Conservation (phyloP, 2,797 vertebrate genomes). For the Mionectes olivaceus region DNA sequence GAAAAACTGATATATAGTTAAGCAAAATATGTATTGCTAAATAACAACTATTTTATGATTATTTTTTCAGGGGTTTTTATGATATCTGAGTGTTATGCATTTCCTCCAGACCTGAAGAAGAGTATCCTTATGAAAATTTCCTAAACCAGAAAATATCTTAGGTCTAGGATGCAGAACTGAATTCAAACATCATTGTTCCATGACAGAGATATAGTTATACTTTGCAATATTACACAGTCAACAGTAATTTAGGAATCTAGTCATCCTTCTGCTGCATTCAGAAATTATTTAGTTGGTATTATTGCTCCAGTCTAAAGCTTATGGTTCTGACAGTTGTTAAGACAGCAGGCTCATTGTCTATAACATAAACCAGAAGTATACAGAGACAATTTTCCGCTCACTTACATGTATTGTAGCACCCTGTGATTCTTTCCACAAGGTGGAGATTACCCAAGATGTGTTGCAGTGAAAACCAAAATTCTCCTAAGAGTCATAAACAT, state of each 20-base stretch:
- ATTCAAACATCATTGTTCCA: not conserved
- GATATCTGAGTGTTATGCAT: not conserved
- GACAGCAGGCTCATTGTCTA: not conserved
- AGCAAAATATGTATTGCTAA: not conserved
- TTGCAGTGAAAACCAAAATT: not conserved
- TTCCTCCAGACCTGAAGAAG: not conserved
- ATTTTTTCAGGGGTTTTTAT: not conserved
- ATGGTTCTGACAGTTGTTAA: not conserved
- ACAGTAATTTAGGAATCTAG: not conserved
- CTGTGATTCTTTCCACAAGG: not conserved
- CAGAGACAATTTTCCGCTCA: not conserved
- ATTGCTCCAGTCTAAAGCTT: not conserved
- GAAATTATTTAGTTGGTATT: not conserved
- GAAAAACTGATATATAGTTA: not conserved
- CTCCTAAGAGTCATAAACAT: not conserved
- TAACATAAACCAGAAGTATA: not conserved
- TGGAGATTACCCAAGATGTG: not conserved
- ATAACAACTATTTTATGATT: not conserved
- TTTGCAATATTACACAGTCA: not conserved
- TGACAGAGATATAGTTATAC: not conserved
- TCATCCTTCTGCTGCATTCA: not conserved
- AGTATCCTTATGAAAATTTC: not conserved
- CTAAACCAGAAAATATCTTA: not conserved
- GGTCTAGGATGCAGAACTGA: not conserved
- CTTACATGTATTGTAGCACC: not conserved